phyloP scores from a whole-genome alignment of 2,113 vertebrate genomes.

The Oryzias celebensis region DNA sequence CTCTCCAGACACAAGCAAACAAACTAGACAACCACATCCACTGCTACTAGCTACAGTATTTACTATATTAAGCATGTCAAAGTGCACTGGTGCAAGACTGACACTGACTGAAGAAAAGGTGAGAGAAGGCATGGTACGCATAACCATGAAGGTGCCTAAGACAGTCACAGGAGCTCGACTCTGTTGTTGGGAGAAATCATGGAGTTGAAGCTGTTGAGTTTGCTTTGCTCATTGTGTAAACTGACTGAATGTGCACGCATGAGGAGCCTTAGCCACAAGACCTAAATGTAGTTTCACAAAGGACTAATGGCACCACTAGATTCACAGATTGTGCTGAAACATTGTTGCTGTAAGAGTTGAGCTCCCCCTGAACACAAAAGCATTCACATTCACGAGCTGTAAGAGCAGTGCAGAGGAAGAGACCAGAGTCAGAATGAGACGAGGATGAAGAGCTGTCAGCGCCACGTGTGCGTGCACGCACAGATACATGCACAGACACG shows the following conservation, averaged over 20 bases:
- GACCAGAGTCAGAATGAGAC: conserved; percentile 55
- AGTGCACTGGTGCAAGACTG: conserved; percentile 70
- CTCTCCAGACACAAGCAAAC: conserved; percentile 48
- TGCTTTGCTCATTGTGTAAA: conserved; percentile 16
- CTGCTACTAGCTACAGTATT: conserved; percentile 67
- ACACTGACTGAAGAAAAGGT: conserved; percentile 63
- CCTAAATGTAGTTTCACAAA: conserved; percentile 5
- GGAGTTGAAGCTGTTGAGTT: conserved; percentile 28
- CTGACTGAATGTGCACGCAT: conserved; percentile 33
- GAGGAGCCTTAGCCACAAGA: conserved; percentile 37
- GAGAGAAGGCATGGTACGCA: conserved; percentile 74
- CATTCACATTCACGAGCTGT: conserved; percentile 66
- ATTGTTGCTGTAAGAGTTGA: conserved; percentile 67
- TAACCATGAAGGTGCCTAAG: conserved; percentile 73
- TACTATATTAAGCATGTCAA: conserved; percentile 64
- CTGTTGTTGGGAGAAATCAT: conserved; percentile 56
- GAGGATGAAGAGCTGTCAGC: conserved; percentile 35
- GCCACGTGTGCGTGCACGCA: not conserved
- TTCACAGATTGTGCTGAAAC: conserved; percentile 23
- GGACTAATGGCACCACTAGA: conserved; percentile 17
- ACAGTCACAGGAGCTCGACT: conserved; percentile 76
- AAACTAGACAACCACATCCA: conserved; percentile 63
- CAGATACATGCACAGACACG: conserved; percentile 8
- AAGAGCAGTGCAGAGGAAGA: conserved; percentile 64
- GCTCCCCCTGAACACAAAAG: conserved; percentile 75